phyloP scores from a whole-genome alignment of 2,888 invertebrate genomes.

The Lagria hirta region DNA sequence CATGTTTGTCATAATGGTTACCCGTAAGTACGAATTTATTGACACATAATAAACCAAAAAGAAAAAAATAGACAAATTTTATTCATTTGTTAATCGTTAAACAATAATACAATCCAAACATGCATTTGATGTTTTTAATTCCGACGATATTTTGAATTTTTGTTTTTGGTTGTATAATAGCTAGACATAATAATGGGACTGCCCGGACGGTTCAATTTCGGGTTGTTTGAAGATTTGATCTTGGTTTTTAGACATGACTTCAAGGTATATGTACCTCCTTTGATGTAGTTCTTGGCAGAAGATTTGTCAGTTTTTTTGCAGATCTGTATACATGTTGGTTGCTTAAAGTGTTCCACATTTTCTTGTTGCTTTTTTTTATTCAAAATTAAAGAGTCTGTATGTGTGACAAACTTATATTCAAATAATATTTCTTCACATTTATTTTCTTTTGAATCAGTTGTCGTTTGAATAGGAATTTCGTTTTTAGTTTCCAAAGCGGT shows the following conservation, averaged over 20 bases:
- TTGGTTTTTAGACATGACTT: constrained; percentile 39
- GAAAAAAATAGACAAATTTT: too few species aligned
- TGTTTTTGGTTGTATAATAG: constrained; percentile 20
- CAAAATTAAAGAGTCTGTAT: constrained; percentile 46
- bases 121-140: too few species aligned
- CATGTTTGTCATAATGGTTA: too few species aligned
- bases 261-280: constrained; percentile 43
- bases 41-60: too few species aligned
- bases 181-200: constrained; percentile 38
- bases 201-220: constrained; percentile 38
- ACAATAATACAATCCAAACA: too few species aligned
- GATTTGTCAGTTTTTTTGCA: constrained; percentile 33
- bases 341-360: constrained; percentile 39
- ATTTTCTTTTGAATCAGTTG: constrained; percentile 13
- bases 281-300: constrained; percentile 29
- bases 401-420: constrained; percentile 34
- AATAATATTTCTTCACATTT: constrained; percentile 9
- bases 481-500: constrained; percentile 1
- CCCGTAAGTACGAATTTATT: too few species aligned
- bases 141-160: too few species aligned
- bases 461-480: constrained; percentile 11
- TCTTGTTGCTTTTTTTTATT: constrained; percentile 41
- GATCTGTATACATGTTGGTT: constrained; percentile 44
- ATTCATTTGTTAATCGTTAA: too few species aligned
- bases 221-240: constrained; percentile 27